Base-by-base conservation (phyloP, 1,140 invertebrate genomes). In the Chlorops oryzae region DNA sequence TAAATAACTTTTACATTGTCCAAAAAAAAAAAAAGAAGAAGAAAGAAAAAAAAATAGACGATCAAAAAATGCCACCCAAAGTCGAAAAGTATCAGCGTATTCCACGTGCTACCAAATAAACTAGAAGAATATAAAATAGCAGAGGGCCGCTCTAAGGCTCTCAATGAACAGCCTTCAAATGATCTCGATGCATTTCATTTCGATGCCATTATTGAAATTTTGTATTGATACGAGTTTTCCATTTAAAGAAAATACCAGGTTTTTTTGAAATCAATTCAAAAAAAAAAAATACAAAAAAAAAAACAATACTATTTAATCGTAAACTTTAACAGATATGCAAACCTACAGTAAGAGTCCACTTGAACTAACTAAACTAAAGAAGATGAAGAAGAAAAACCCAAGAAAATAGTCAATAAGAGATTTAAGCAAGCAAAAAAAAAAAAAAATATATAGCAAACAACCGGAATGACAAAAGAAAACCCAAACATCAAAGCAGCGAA, bases 391-490 rank as follows among this genome's bases (percentile, higher is more conserved):
- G n/a, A 9, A 62, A 64, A 58, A 62, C 59, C 54, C 59, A 32
- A n/a, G 55, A 54, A 61, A 65, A 55, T 64, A 65, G 62, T 64
- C 65, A 51, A 64, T 64, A 57, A 65, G 51, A 39, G 20, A 7
- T 32, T 32, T n/a, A 32, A n/a, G n/a, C n/a, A n/a, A n/a, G n/a
- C n/a, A n/a, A n/a, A n/a, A n/a, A n/a, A n/a, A n/a, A n/a, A n/a
- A 32, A n/a, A 32, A 32, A 32, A 32, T 32, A 7, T 9, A n/a
- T 32, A 32, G n/a, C 28, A 7, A 32, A 32, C 28, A 32, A 32
- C 28, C 7, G n/a, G n/a, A 7, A 32, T 9, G n/a, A 7, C n/a
- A 7, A 32, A 32, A 9, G 28, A 7, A 32, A 32, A 9, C n/a
- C n/a, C n/a, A 32, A 32, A 39, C n/a, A 39, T 9, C n/a, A 39